Base-by-base conservation (phyloP, 2,888 invertebrate species). In the Aquatica leii region DNA sequence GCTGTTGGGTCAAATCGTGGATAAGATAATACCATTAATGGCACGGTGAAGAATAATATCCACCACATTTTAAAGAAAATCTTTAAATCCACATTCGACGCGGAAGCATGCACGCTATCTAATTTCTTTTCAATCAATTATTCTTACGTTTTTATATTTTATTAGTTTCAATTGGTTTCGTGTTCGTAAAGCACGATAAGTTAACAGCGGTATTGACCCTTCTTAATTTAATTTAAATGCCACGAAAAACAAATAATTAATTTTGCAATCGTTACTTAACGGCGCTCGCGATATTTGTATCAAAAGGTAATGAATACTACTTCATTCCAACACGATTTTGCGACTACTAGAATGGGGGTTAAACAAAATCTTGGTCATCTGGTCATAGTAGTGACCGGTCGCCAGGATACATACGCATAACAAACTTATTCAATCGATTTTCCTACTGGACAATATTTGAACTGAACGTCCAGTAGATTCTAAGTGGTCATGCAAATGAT, bases 1-100 rank as follows among this genome's bases (percentile, higher is more conserved):
- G 93, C 92, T 74, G 91, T 89, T 65, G 91, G 89, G 83, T 94
- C 94, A 85, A 94, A 93, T 77, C 90, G 88, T 59, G 94, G 94
- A 79, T 91, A 90, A 76, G 91, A 51, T 37, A 50, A 8, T 8
- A 62, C 46, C 12, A 18, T 21, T 11, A 57, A 50, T 15, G 67
- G 66, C 24, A 71, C 72, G 68, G 67, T 15, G 35, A 49, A 48
- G 12, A 57, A 74, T 56, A 76, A 65, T 63, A 75, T 62, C 61
- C 74, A 70, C 69, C 73, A 74, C 77, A 77, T 77, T 62, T 12
- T 50, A 12, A 50, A 46, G 18, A 46, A 17, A 46, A 46, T 46
- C 18, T 46, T 46, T 2, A 14, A 17, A 9, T 6, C 15, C 5
- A 40, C 40, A 40, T 40, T 12, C 40, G 11, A 12, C 11, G 40